Conservation (phyloP, 2,888 invertebrate genomes). For the Melieria omissa region DNA sequence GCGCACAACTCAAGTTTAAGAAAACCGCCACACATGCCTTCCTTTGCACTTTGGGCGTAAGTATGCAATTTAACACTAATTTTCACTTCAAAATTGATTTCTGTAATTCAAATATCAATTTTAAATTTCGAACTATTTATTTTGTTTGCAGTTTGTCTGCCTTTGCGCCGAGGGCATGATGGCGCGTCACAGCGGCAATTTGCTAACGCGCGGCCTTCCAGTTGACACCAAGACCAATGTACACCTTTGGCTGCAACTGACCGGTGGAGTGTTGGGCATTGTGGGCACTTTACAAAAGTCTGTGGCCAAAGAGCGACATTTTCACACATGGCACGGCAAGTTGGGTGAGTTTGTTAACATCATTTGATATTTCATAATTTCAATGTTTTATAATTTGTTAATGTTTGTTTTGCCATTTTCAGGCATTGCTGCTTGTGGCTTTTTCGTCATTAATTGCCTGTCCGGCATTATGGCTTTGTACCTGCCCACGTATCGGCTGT, state of each 20-base stretch:
- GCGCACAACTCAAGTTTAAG: slow-evolving; percentile 55
- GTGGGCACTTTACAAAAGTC: slow-evolving; percentile 57
- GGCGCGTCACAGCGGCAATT: slow-evolving; percentile 54
- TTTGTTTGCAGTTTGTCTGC: slow-evolving; percentile 54
- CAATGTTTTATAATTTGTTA: not conserved
- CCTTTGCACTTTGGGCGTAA: slow-evolving; percentile 62
- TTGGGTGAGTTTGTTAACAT: slow-evolving; percentile 48
- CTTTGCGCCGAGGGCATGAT: slow-evolving; percentile 60
- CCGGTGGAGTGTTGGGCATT: slow-evolving; percentile 58
- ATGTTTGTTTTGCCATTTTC: not conserved
- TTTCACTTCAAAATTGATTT: not conserved
- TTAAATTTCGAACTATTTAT: not conserved
- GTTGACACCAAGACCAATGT: slow-evolving; percentile 48
- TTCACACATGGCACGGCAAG: slow-evolving; percentile 57
- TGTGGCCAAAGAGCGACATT: slow-evolving; percentile 54
- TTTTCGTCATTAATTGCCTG: slow-evolving; percentile 51
- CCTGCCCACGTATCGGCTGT: slow-evolving; percentile 41
- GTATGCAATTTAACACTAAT: slow-evolving; percentile 40
- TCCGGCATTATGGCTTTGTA: slow-evolving; percentile 47
- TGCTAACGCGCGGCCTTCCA: slow-evolving; percentile 44
- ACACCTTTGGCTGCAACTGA: slow-evolving; percentile 54
- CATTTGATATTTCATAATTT: not conserved
- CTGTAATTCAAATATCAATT: not conserved
- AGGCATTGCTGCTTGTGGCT: slow-evolving; percentile 57
- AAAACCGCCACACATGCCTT: slow-evolving; percentile 63